Base-by-base conservation (phyloP, 1,140 invertebrate genomes). In the Rhyacophila brunnea region DNA sequence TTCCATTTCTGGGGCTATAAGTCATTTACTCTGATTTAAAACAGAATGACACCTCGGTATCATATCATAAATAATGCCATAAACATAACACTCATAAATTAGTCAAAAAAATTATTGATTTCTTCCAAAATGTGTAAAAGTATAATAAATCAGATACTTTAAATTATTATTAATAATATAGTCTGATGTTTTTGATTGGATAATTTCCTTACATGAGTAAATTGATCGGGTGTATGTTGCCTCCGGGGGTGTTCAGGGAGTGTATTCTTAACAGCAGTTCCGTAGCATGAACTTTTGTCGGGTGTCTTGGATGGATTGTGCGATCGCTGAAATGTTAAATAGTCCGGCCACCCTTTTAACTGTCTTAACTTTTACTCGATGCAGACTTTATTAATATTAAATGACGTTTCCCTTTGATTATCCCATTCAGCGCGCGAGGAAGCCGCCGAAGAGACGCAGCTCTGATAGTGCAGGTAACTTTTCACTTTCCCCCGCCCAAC, bases 391-490 rank as follows among this genome's bases (percentile, higher is more conserved):
- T 70, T 70, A 70, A 72, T 73, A 66, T 72, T 75, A 77, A 78
- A 74, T 77, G 74, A 71, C 71, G 73, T 75, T 77, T 75, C 74
- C 73, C 74, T 74, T 74, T 77, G 71, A 71, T 79, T 78, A 77
- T 79, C 78, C 77, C 75, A 78, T 71, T 72, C 76, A 80, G 77
- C 75, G 76, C 72, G 70, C 74, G 76, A 77, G 76, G 77, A 78
- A 68, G 74, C 73, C 74, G 76, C 73, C 54, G 73, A 78, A 77
- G 77, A 80, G 75, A 80, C 77, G 71, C 72, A 77, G 74, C 77
- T 80, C 76, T 80, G 75, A 80, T 80, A 78, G 74, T 74, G 65
- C 72, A 80, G 77, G 77, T 80, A 80, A 79, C 15, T 40, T 40
- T 13, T 15, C 3, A 40, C 11, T 13, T 40, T 15, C 15, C 15